Conservation (phyloP, 2,797 vertebrate species). For the Morelia viridis region DNA sequence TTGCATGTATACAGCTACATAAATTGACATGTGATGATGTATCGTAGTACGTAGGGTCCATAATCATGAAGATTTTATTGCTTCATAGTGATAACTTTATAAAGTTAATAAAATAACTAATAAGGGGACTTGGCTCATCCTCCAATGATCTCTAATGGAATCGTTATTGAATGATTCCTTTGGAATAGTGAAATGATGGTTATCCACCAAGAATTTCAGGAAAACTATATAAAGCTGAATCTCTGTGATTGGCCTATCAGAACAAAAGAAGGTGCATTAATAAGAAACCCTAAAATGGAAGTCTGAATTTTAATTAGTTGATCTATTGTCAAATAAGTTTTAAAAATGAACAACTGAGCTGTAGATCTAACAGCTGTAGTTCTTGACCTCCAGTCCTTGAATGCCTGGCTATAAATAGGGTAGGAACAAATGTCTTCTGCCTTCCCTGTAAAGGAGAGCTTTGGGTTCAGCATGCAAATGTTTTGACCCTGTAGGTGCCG, state of each 20-base stretch:
- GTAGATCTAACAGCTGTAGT: slow-evolving; percentile 27
- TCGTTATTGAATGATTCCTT: background rate
- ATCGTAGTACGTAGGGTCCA: background rate
- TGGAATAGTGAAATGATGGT: slow-evolving; percentile 51
- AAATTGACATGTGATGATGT: background rate
- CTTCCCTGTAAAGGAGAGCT: slow-evolving; percentile 59
- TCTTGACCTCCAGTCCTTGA: slow-evolving; percentile 49
- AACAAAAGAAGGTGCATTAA: slow-evolving; percentile 32
- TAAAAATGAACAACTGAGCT: slow-evolving; percentile 14
- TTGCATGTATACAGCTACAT: background rate
- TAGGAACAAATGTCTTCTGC: slow-evolving; percentile 40
- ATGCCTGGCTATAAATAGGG: slow-evolving; percentile 55
- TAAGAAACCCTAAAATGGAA: slow-evolving; percentile 37
- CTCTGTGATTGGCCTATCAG: slow-evolving; percentile 40
- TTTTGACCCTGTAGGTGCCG: slow-evolving; percentile 82
- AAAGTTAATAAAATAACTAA: background rate
- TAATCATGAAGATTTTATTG: background rate
- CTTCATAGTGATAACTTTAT: background rate
- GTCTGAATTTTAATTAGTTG: slow-evolving; percentile 47
- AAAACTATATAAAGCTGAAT: slow-evolving; percentile 46
- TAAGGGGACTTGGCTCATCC: background rate
- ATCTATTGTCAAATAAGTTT: slow-evolving; percentile 41
- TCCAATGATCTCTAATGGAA: background rate
- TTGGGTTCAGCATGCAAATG: slow-evolving; percentile 92
- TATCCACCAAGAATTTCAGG: slow-evolving; percentile 49